phyloP scores from a whole-genome alignment of 2,888 invertebrate species.

The Uloborus plumipes region DNA sequence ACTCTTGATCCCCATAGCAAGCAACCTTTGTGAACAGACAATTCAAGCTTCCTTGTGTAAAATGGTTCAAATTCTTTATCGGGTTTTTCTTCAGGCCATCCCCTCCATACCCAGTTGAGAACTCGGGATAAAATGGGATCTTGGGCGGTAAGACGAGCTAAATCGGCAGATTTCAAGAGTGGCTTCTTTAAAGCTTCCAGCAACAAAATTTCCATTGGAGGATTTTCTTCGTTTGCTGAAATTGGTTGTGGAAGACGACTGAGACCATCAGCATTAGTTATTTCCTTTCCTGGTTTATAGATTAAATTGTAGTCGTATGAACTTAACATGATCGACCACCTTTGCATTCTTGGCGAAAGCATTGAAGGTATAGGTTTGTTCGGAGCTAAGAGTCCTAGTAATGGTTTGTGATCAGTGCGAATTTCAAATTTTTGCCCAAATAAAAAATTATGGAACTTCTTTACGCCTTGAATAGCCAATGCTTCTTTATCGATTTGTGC shows the following conservation, averaged over 20 bases:
- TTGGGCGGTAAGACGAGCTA: neutral
- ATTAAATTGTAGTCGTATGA: neutral
- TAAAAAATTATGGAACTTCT: no score
- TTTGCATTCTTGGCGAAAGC: slow-evolving; percentile 16
- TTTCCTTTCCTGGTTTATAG: neutral
- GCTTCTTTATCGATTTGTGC: no score
- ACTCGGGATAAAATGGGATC: slow-evolving; percentile 22
- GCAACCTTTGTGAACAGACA: neutral
- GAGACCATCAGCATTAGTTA: slow-evolving; percentile 9
- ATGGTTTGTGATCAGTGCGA: neutral
- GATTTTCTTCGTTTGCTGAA: neutral
- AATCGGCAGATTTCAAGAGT: neutral
- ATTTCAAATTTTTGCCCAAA: neutral
- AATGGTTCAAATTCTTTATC: neutral
- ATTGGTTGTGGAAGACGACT: neutral
- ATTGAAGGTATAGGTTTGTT: slow-evolving; percentile 12
- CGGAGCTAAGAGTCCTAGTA: neutral
- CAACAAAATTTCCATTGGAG: slow-evolving; percentile 1
- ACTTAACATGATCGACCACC: slow-evolving; percentile 12
- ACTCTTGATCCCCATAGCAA: neutral
- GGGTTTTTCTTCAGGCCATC: neutral
- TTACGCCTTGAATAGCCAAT: no score
- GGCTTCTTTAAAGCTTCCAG: neutral
- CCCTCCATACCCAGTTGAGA: slow-evolving; percentile 4
- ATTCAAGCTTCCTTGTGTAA: neutral